Evolutionary conservation across 2,113 vertebrate genomes (phyloP), one percentile per base, ranked within the genome.

Genomic region (Larimichthys crocea): DNA sequence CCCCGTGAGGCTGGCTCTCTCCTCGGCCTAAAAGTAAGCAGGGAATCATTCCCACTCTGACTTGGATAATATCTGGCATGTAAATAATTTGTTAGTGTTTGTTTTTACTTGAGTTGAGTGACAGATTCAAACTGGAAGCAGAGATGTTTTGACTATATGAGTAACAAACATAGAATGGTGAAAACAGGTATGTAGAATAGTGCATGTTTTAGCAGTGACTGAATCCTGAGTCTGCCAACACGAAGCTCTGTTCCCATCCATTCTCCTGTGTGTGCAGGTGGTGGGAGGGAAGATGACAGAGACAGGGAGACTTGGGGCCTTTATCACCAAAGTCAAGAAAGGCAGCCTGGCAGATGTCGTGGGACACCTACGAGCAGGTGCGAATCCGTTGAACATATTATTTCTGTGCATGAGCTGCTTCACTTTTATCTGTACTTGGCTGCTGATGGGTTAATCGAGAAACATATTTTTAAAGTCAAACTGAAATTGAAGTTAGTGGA

Each of bases 261-360:
- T 53, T 57, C 22, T 0, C 46, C 52, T 56, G 4, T 67, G 50
- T 82, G 66, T 90, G 73, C 85, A 99, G 98, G 98, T 99, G 86
- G 98, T 99, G 74, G 98, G 98, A 80, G 98, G 98, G 68, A 99
- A 99, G 95, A 98, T 99, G 94, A 99, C 97, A 35, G 96, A 97
- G 89, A 94, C 96, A 10, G 98, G 98, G 88, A 95, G 97, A 90
- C 97, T 99, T 17, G 98, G 98, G 93, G 98, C 98, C 94, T 99
- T 99, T 92, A 99, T 99, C 96, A 99, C 98, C 93, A 99, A 99
- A 98, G 98, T 99, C 73, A 99, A 99, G 95, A 99, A 99, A 94
- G 98, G 98, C 88, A 99, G 98, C 90, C 95, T 99, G 66, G 98
- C 98, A 52, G 98, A 99, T 91, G 96, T 99, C 42, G 97, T 99